phyloP scores from a whole-genome alignment of 2,113 vertebrate species.

The Albula goreensis region DNA sequence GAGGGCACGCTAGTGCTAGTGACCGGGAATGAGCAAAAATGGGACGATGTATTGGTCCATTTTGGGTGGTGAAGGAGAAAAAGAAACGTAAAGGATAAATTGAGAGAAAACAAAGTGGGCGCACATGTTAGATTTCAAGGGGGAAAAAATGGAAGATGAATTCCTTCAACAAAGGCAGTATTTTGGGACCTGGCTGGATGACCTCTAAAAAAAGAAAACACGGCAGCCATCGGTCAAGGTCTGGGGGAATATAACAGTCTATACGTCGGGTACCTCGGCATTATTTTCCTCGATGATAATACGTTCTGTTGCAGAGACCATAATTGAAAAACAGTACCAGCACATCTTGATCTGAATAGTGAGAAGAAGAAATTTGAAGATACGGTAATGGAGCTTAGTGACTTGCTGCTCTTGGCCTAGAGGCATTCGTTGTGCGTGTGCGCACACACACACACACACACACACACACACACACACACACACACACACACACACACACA shows the following conservation, averaged over 20 bases:
- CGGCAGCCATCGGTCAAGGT: not conserved
- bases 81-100: not conserved
- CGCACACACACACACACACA: not conserved
- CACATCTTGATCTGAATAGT: not conserved
- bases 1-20: not conserved
- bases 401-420: not conserved
- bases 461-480: not conserved
- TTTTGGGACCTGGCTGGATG: not conserved
- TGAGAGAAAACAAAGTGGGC: not conserved
- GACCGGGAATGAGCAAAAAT: not conserved
- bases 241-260: not conserved
- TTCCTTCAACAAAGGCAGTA: no score
- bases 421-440: no score
- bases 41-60: no score
- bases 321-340: not conserved
- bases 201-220: not conserved
- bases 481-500: not conserved
- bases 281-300: no score
- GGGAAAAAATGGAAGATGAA: no score
- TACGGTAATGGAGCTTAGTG: not conserved
- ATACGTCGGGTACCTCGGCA: not conserved
- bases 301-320: no score
- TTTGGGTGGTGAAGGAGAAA: no score
- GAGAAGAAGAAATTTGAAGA: no score
- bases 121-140: no score